These are phyloP conservation scores for Drosophila rufa DNA, from an alignment of 1,140 invertebrate species.

Conservation along the genomic window DNA sequence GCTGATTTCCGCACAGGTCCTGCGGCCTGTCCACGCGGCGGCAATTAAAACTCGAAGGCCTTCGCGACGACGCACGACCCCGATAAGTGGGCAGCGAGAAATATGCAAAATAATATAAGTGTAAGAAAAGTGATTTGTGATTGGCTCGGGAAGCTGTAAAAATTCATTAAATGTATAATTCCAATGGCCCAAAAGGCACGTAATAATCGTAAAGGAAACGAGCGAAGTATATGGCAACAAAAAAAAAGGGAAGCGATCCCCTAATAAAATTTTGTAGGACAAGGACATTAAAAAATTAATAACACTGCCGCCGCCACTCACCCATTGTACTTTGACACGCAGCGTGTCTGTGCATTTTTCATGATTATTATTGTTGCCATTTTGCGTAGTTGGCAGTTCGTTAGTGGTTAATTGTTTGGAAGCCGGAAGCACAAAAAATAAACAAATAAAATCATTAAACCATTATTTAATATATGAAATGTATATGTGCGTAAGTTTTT, in stretches of 20 bases:
- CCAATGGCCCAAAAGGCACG: conserved; percentile 27
- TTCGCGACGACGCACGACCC: conserved; percentile 35
- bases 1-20: conserved; percentile 6
- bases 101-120: conserved; percentile 45
- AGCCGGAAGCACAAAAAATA: conserved; percentile 56
- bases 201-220: conserved; percentile 60
- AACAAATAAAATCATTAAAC: conserved; percentile 68
- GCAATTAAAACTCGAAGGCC: conserved; percentile 85
- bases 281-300: conserved; percentile 62
- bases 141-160: conserved; percentile 56
- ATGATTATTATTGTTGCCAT: conserved; percentile 50
- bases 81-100: conserved; percentile 38
- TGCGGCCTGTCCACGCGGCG: conserved; percentile 51
- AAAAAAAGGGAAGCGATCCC: conserved; percentile 8
- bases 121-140: conserved; percentile 66
- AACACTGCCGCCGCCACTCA: conserved; percentile 55
- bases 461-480: conserved; percentile 56
- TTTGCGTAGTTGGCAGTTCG: conserved; percentile 65
- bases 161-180: conserved; percentile 49
- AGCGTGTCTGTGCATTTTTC: conserved; percentile 68
- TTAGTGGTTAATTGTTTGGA: conserved; percentile 73
- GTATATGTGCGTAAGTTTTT: conserved; percentile 41
- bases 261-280: conserved; percentile 47
- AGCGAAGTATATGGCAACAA: conserved; percentile 19
- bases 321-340: conserved; percentile 83